phyloP scores from a whole-genome alignment of 2,113 vertebrate species.

The Thryonomys swinderianus region DNA sequence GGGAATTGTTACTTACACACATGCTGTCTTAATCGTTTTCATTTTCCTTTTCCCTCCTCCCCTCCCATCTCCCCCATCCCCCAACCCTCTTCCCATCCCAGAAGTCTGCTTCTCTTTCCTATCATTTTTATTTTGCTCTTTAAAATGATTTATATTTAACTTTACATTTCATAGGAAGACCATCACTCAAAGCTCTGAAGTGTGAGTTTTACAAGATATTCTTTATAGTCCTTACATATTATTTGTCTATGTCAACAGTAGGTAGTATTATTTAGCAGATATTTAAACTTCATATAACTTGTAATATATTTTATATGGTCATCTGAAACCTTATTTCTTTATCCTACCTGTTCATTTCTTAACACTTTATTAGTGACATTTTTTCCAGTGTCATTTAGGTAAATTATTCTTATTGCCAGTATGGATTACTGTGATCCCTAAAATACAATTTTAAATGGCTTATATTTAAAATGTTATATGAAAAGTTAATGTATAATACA shows the following conservation, averaged over 20 bases:
- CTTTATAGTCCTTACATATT: background rate
- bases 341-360: background rate
- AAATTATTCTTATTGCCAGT: background rate
- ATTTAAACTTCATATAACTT: background rate
- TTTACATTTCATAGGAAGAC: background rate
- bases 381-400: background rate
- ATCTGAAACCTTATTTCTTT: background rate
- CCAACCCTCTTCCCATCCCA: background rate
- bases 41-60: background rate
- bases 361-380: constrained; percentile 9
- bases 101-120: background rate
- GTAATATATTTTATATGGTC: constrained; percentile 4
- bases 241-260: background rate
- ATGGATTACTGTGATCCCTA: background rate
- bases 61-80: background rate
- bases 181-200: background rate
- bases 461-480: constrained; percentile 5
- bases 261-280: background rate
- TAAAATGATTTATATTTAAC: background rate
- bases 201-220: background rate
- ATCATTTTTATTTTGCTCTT: background rate
- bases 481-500: background rate
- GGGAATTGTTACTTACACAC: background rate
- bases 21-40: background rate
- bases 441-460: constrained; percentile 35